Base-by-base conservation (phyloP, 2,888 invertebrate species). In the Scelioninae gen. 2 region DNA sequence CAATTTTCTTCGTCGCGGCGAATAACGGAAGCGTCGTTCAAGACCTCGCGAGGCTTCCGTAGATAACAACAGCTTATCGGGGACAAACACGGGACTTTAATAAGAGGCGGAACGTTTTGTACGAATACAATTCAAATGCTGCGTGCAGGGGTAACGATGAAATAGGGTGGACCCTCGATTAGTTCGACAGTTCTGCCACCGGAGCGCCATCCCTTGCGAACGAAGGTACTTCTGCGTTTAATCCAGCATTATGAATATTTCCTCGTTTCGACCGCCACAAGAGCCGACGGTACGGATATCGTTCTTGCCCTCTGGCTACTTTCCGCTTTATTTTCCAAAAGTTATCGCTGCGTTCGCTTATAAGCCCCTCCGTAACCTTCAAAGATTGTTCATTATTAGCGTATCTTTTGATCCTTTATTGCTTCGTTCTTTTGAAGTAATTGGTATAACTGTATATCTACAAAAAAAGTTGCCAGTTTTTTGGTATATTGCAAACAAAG, bases 241-340 rank as follows among this genome's bases (percentile, higher is more conserved):
- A 84, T 85, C 83, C 81, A 77, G 81, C 80, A 83, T 84, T 83
- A 84, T 84, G 84, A 85, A 84, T 85, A 84, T 84, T 83, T 82
- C 78, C 83, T 81, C 77, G 52, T 77, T 78, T 65, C 71, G 67
- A 63, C 48, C 64, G 48, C 64, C 68, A 67, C 39, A 43, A 73
- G 69, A 63, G 70, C 45, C 35, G 52, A 31, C 50, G 16, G 37
- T 39, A 48, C 52, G 57, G 64, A 65, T 52, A 73, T 58, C 57
- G 73, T 68, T 16, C 43, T 57, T 55, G 73, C 70, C 73, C 74
- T 67, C 57, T 60, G 70, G 69, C 58, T 71, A 63, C 63, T 70
- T 72, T 70, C 61, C 55, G 60, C 72, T 64, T 76, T 74, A 58
- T 73, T 70, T 73, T 67, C 58, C 55, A 33, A 53, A 68, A 73